Percentiles rank a stretch among this genome's conserved stretches.
Conservation (phyloP, 1,140 invertebrate genomes). For the Tetramorium alpestre region DNA sequence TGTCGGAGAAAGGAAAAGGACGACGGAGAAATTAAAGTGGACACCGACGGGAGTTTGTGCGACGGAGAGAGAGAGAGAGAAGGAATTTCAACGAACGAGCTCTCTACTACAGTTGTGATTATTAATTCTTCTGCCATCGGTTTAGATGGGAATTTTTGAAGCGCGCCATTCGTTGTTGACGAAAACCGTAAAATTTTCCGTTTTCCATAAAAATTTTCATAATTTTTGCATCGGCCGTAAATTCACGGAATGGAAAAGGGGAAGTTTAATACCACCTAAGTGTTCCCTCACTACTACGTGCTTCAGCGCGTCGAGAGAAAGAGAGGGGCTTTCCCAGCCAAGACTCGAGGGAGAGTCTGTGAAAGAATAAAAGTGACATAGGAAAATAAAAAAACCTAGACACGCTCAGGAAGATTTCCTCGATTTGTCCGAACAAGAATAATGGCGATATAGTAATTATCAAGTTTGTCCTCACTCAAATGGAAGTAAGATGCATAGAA, state of each 20-base stretch:
- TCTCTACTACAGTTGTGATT: constrained; percentile 18
- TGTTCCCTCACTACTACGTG: constrained; percentile 14
- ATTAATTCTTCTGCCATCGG: constrained; percentile 30
- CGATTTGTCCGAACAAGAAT: background rate
- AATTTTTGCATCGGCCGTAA: constrained; percentile 13
- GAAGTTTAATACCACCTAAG: constrained; percentile 12
- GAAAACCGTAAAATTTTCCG: background rate
- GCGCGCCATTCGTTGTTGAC: background rate
- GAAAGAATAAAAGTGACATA: constrained; percentile 39
- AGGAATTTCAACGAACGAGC: constrained; percentile 26
- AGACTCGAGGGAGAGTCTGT: background rate
- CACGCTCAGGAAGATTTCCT: background rate
- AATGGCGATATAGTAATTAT: constrained; percentile 55
- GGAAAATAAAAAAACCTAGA: constrained; percentile 14
- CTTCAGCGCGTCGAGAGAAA: background rate
- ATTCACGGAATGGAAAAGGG: background rate
- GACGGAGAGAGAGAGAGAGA: constrained; percentile 21
- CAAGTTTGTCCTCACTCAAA: background rate
- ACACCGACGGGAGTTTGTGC: constrained; percentile 19
- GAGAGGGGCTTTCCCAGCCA: background rate
- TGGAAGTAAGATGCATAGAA: background rate
- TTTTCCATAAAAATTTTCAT: background rate
- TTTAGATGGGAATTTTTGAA: background rate
- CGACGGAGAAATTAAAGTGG: constrained; percentile 49
- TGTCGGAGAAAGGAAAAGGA: constrained; percentile 47